Evolutionary conservation across 2,113 vertebrate species (phyloP).

Genomic region (Diglossa brunneiventris): DNA sequence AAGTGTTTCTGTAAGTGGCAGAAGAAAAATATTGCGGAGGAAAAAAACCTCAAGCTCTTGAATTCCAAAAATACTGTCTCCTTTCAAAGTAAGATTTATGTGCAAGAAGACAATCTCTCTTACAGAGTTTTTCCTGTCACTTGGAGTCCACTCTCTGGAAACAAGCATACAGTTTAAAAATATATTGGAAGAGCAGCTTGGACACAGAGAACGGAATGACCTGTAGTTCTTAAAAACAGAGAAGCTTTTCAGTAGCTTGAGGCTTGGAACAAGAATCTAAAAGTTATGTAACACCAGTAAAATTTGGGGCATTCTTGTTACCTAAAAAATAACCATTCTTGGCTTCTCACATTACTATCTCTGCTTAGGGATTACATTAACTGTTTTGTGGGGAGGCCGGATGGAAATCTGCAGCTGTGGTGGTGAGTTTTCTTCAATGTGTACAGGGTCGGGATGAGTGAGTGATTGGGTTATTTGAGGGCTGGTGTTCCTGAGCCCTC

Average conservation of each 20-base stretch:
- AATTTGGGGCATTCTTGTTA: not conserved
- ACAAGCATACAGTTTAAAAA: not conserved
- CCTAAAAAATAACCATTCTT: constrained; percentile 25
- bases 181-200: constrained; percentile 13
- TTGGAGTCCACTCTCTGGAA: not conserved
- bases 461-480: constrained; percentile 69
- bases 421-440: not conserved
- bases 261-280: constrained; percentile 17
- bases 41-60: not conserved
- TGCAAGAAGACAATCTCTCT: constrained; percentile 29
- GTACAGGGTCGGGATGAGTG: not conserved
- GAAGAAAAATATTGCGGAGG: not conserved
- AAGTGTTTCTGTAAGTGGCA: not conserved
- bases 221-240: constrained; percentile 21
- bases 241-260: constrained; percentile 44
- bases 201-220: constrained; percentile 24
- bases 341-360: not conserved
- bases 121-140: constrained; percentile 33
- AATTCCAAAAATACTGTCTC: not conserved
- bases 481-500: constrained; percentile 50
- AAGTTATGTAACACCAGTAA: constrained; percentile 24
- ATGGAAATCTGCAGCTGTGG: constrained; percentile 4
- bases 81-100: constrained; percentile 41
- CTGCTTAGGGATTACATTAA: constrained; percentile 23
- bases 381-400: constrained; percentile 11